phyloP scores from a whole-genome alignment of 2,113 vertebrate genomes.

The Leptobrachium ailaonicum region DNA sequence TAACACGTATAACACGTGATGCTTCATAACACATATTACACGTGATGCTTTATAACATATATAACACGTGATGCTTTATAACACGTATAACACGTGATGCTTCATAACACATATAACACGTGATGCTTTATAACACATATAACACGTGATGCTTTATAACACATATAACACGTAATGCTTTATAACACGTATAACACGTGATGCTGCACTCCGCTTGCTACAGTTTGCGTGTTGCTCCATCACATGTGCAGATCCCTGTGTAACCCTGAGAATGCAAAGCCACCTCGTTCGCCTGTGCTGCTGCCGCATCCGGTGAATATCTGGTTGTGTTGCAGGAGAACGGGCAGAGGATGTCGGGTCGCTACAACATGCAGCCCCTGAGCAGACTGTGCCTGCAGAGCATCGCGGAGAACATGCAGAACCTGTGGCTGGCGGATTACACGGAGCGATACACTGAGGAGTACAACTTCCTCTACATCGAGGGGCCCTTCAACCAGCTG shows the following conservation, averaged over 20 bases:
- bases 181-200: too few relatives aligned
- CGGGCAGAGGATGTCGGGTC: slow-evolving; percentile 35
- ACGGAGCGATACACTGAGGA: slow-evolving; percentile 75
- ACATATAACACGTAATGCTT: too few relatives aligned
- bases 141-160: too few relatives aligned
- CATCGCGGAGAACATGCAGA: slow-evolving; percentile 76
- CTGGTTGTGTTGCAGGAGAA: slow-evolving; percentile 40
- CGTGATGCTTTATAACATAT: too few relatives aligned
- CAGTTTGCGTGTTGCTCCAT: neutral
- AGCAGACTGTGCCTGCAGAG: slow-evolving; percentile 69
- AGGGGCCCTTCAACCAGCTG: slow-evolving; percentile 80
- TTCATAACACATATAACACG: too few relatives aligned
- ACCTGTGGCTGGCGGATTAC: slow-evolving; percentile 78
- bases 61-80: too few relatives aligned
- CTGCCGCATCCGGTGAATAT: neutral
- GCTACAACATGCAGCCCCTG: slow-evolving; percentile 42
- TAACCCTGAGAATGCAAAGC: neutral
- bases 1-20: too few relatives aligned
- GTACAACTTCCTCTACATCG: slow-evolving; percentile 74
- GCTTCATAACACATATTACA: too few relatives aligned
- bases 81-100: too few relatives aligned
- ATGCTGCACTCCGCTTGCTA: neutral
- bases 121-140: too few relatives aligned
- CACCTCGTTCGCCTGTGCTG: neutral
- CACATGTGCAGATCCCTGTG: neutral